A percentile compares a stretch with the other conserved stretches of the same genome.
phyloP scores from a whole-genome alignment of 1,140 invertebrate genomes.

The Trigoniulus corallinus region DNA sequence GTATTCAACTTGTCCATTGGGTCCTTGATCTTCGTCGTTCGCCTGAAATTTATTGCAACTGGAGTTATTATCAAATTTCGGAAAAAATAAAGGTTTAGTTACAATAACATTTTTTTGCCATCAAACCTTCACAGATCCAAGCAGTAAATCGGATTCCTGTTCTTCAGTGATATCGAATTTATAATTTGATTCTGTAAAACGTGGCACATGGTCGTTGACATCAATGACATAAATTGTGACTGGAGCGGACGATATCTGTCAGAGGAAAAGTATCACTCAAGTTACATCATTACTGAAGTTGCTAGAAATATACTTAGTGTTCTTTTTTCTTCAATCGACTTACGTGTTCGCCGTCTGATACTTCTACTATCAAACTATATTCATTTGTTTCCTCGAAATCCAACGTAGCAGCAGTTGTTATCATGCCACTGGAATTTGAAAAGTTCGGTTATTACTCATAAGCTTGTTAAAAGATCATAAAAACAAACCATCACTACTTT shows the following conservation, averaged over 20 bases:
- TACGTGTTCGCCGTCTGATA: slow-evolving; percentile 20
- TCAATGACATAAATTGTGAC: slow-evolving; percentile 29
- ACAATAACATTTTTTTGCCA: neutral
- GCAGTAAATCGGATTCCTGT: slow-evolving; percentile 41
- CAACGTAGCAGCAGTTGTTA: slow-evolving; percentile 17
- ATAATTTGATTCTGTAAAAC: slow-evolving; percentile 20
- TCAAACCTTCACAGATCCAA: slow-evolving; percentile 38
- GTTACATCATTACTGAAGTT: neutral
- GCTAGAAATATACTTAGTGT: neutral
- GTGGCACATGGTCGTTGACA: slow-evolving; percentile 33
- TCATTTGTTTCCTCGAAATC: slow-evolving; percentile 18
- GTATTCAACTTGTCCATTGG: slow-evolving; percentile 61
- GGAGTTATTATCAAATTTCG: neutral
- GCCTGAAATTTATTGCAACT: slow-evolving; percentile 26
- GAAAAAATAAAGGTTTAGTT: no score
- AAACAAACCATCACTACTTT: no score
- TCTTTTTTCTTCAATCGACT: slow-evolving; percentile 2
- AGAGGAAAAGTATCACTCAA: neutral
- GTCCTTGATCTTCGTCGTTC: slow-evolving; percentile 58
- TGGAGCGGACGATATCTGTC: slow-evolving; percentile 3
- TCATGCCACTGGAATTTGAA: slow-evolving; percentile 12
- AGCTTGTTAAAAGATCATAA: neutral
- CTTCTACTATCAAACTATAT: slow-evolving; percentile 19
- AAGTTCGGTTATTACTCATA: neutral
- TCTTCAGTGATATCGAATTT: slow-evolving; percentile 51